These are phyloP conservation scores for Chrysotoxum bicinctum DNA, from an alignment of 2,888 invertebrate genomes.

Conservation along the genomic window DNA sequence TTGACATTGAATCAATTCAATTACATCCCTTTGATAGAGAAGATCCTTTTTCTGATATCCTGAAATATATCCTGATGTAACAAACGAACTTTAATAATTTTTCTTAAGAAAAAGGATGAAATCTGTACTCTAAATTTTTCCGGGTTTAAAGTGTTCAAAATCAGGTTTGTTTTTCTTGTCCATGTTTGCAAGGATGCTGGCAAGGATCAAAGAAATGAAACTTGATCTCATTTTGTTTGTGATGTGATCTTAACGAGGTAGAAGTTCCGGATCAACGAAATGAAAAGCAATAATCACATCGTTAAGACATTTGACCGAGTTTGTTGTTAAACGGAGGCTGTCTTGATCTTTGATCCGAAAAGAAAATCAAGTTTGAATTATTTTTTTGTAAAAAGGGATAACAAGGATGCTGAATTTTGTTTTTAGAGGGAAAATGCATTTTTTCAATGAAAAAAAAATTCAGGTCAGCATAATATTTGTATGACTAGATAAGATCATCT, in stretches of 20 bases:
- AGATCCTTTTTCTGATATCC: conserved; percentile 13
- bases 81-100: conserved; percentile 51
- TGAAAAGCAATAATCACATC: conserved; percentile 68
- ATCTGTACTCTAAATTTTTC: conserved; percentile 16
- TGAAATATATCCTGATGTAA: conserved; percentile 14
- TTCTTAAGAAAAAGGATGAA: conserved; percentile 35
- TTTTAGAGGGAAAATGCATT: conserved; percentile 42
- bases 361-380: conserved; percentile 35
- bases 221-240: conserved; percentile 40
- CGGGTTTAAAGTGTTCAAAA: neutral
- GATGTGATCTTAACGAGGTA: conserved; percentile 32
- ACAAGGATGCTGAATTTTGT: conserved; percentile 22
- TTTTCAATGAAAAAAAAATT: conserved; percentile 7
- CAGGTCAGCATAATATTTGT: conserved; percentile 42
- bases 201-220: conserved; percentile 53
- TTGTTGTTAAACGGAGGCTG: conserved; percentile 52
- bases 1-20: conserved; percentile 66
- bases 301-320: conserved; percentile 64
- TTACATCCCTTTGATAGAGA: neutral
- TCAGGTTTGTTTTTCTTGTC: conserved; percentile 34
- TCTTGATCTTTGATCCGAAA: conserved; percentile 54
- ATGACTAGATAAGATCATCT: conserved; percentile 43
- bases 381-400: conserved; percentile 4
- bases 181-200: conserved; percentile 42
- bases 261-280: conserved; percentile 62